Evolutionary conservation across 2,888 invertebrate genomes (phyloP), one percentile per base, ranked within the genome.

Genomic region (Cecidostiba fungosa): DNA sequence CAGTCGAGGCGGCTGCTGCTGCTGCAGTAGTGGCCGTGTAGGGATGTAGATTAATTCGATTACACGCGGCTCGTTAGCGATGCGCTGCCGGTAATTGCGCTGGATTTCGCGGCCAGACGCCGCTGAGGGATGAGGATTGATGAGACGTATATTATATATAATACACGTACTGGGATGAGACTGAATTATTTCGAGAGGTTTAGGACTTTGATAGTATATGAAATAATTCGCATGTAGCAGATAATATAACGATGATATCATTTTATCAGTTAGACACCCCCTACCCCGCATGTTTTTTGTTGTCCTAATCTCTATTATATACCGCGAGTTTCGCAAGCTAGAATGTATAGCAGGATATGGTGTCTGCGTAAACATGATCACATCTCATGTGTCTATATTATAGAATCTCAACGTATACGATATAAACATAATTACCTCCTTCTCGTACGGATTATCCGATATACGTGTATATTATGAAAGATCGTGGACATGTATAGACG

Each of bases 31-130:
- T 6, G 23, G 54, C 50, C 50, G 14, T 16, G 50, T 50, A 59
- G n/a, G 54, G 19, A 59, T 59, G 54, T 19, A 59, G 54, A 59
- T 59, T 23, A 59, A 59, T 59, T 59, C n/a, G 54, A 59, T 59
- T 59, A 59, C 54, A 8, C n/a, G 54, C 54, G 23, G 54, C 54
- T 59, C 54, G 54, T 59, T 59, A 59, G n/a, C 54, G 54, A 59
- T 59, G 54, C 54, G 54, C 23, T 59, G n/a, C 54, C n/a, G 54
- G 54, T 59, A 59, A 59, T 59, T 59, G 54, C 54, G 54, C 8
- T n/a, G 23, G 54, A 59, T 59, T 59, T 59, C 54, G 8, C 54
- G n/a, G 54, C 54, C 54, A 59, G 54, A n/a, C 19, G 54, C 54
- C n/a, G 54, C 54, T n/a, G 6, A 8, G 8, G 54, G 54, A 59